phyloP scores from a whole-genome alignment of 92 coral and sea anemone species.

The Parazoanthus darwini region DNA sequence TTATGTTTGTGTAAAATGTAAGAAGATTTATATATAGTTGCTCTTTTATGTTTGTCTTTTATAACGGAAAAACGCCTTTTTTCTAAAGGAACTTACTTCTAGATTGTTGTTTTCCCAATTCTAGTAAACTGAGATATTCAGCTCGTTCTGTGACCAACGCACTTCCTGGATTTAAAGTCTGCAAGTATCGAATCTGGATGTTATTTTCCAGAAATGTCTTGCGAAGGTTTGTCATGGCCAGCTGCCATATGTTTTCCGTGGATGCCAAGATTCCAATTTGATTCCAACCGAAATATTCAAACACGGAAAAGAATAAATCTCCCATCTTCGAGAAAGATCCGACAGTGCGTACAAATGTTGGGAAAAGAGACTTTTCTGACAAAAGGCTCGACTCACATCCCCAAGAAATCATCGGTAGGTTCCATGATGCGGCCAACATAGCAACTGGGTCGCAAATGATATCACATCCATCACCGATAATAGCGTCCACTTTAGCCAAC shows the following conservation, averaged over 20 bases:
- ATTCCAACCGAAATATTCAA: constrained; percentile 77
- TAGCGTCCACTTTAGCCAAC: constrained; percentile 78
- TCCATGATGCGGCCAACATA: constrained; percentile 83
- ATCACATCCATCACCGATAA: constrained; percentile 83
- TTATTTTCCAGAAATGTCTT: constrained; percentile 68
- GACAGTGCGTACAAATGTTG: constrained; percentile 79
- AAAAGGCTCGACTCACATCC: constrained; percentile 81
- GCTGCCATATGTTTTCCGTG: constrained; percentile 80
- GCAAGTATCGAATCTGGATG: constrained; percentile 73
- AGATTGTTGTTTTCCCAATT: constrained; percentile 65
- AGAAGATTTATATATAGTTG: no score
- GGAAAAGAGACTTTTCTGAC: constrained; percentile 72
- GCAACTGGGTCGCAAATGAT: constrained; percentile 83
- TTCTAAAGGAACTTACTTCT: constrained; percentile 61
- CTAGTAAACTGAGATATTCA: constrained; percentile 76
- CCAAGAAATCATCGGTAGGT: constrained; percentile 85
- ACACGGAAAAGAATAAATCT: constrained; percentile 67
- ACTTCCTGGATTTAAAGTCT: constrained; percentile 81
- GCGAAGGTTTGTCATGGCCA: constrained; percentile 43
- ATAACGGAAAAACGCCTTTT: no score
- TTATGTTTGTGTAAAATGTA: no score
- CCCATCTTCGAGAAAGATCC: constrained; percentile 87
- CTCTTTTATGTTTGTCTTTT: no score
- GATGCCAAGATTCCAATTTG: constrained; percentile 84
- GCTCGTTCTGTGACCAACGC: constrained; percentile 78